Conservation (phyloP, 2,113 vertebrate species). For the Brachyhypopomus gauderio region DNA sequence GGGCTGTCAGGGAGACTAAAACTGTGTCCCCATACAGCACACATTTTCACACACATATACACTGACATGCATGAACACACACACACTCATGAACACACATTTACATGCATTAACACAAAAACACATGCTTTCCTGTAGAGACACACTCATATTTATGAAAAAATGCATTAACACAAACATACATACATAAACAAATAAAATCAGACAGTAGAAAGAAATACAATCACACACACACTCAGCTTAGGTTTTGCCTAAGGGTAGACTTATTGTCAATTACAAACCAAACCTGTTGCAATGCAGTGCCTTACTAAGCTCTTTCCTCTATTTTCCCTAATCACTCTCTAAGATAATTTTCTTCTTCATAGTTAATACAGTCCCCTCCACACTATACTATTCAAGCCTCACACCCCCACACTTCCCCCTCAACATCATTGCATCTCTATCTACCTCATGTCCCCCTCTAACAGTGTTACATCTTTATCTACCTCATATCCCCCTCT, state of each 20-base stretch:
- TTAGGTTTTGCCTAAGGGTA: conserved; percentile 39
- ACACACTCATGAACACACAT: conserved; percentile 12
- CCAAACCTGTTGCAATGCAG: conserved; percentile 3
- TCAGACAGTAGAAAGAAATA: conserved; percentile 14
- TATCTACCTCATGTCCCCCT: neutral
- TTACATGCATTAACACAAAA: conserved; percentile 28
- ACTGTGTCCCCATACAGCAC: conserved; percentile 39
- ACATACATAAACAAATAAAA: neutral
- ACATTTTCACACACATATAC: neutral
- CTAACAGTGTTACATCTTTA: conserved; percentile 1
- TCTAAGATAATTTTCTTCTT: conserved; percentile 9
- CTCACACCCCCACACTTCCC: neutral
- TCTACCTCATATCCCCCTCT: too few relatives aligned
- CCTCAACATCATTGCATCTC: neutral
- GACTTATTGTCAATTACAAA: conserved; percentile 38
- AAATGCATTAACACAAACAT: conserved; percentile 23
- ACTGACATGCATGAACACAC: conserved; percentile 28
- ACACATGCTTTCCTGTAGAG: neutral
- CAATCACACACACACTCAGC: conserved; percentile 26
- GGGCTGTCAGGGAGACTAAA: conserved; percentile 62
- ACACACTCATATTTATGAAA: neutral
- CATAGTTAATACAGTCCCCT: neutral
- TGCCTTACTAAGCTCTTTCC: conserved; percentile 22
- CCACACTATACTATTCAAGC: neutral
- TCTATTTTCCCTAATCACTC: neutral